These are phyloP conservation scores for Lagenorhynchus albirostris DNA, from an alignment of 2,113 vertebrate species.

Conservation along the genomic window DNA sequence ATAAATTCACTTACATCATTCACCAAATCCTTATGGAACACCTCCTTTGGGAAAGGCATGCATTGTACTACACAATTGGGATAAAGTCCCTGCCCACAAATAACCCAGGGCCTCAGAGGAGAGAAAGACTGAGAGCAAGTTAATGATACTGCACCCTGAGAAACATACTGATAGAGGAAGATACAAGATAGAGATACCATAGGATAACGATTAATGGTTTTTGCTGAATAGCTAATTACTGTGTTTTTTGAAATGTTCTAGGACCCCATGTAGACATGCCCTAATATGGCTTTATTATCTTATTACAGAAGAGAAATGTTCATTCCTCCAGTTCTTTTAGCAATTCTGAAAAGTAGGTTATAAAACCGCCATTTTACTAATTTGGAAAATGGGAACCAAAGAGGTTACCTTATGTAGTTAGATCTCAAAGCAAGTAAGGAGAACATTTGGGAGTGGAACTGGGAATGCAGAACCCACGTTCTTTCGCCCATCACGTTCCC, in stretches of 20 bases:
- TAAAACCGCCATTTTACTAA: not conserved
- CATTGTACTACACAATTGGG: not conserved
- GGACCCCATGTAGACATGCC: not conserved
- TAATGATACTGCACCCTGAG: not conserved
- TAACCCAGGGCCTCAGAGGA: not conserved
- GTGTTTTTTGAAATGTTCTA: not conserved
- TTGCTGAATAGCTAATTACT: not conserved
- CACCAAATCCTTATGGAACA: not conserved
- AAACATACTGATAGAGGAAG: not conserved
- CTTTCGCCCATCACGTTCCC: accelerated
- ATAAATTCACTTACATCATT: not conserved
- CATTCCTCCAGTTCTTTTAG: not conserved
- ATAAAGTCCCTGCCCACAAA: not conserved
- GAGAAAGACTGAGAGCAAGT: not conserved
- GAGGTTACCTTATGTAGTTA: not conserved
- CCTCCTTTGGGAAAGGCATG: not conserved
- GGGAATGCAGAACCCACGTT: not conserved
- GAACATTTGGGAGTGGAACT: not conserved
- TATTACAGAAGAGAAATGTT: not conserved
- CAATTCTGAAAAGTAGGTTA: not conserved
- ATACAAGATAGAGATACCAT: not conserved
- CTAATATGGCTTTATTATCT: not conserved
- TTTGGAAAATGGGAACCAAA: not conserved
- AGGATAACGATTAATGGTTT: not conserved
- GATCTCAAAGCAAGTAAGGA: not conserved